Conservation (phyloP, 2,113 vertebrate genomes). For the Delphinus delphis region DNA sequence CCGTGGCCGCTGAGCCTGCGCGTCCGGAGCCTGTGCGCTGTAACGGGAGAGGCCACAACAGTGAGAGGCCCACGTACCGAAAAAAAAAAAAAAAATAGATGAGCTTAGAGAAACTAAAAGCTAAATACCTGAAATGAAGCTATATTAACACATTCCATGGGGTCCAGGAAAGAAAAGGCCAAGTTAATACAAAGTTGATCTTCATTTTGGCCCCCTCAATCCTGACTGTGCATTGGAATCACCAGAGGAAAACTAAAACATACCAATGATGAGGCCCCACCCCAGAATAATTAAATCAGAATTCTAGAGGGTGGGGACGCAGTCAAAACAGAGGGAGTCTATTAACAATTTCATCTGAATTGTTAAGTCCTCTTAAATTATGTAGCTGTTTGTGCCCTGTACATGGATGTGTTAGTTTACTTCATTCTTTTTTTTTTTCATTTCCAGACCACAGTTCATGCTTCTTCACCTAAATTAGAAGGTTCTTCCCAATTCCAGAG, state of each 20-base stretch:
- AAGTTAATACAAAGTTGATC: background rate
- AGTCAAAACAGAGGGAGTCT: background rate
- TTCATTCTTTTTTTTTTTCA: background rate
- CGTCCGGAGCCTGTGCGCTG: too few species aligned
- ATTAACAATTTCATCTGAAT: background rate
- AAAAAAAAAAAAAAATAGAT: background rate
- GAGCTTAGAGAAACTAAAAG: background rate
- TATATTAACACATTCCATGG: background rate
- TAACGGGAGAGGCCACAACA: too few species aligned
- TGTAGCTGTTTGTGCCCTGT: background rate
- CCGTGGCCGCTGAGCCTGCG: too few species aligned
- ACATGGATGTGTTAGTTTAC: background rate
- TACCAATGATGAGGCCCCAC: background rate
- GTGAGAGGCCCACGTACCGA: too few species aligned
- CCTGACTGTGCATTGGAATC: background rate
- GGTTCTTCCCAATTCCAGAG: background rate
- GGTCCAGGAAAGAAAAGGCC: background rate
- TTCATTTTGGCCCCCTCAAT: background rate
- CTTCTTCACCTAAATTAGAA: background rate
- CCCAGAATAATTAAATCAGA: background rate
- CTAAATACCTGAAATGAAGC: background rate
- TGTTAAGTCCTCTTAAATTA: background rate
- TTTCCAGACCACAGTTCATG: background rate
- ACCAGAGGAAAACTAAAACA: background rate
- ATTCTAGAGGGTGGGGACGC: background rate